Percentiles rank a stretch among this genome's conserved stretches.
Conservation (phyloP, 2,113 vertebrate genomes). For the Theristicus caerulescens region DNA sequence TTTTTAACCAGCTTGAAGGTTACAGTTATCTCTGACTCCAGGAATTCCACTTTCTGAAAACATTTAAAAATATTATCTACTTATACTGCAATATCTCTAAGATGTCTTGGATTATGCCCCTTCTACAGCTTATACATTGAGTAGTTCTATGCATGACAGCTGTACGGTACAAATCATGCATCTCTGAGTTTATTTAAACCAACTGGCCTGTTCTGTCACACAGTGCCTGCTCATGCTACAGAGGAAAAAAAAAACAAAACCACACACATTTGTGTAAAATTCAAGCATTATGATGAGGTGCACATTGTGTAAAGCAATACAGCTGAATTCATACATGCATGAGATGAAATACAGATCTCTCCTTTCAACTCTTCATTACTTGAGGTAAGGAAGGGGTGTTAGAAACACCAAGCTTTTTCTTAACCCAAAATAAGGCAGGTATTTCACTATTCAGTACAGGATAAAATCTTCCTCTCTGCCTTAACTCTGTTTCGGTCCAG, state of each 20-base stretch:
- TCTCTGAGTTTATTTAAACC: neutral
- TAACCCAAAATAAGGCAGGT: neutral
- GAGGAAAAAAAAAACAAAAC: neutral
- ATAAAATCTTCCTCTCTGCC: neutral
- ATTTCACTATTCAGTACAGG: neutral
- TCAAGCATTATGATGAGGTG: neutral
- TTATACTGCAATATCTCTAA: neutral
- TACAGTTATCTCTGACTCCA: neutral
- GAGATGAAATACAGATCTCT: neutral
- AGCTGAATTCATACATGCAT: fast-evolving
- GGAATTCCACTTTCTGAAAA: neutral
- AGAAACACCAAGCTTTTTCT: neutral
- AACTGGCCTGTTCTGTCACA: neutral
- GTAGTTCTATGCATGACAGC: neutral
- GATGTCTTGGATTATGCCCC: neutral
- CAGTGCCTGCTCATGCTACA: neutral
- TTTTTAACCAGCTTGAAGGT: neutral
- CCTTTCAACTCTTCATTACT: neutral
- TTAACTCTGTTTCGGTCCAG: neutral
- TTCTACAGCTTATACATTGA: neutral
- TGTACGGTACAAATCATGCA: neutral
- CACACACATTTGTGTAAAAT: neutral
- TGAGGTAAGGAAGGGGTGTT: neutral
- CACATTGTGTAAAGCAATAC: neutral
- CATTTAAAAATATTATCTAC: neutral